Evolutionary conservation across 1,140 invertebrate species (phyloP), one percentile per base, ranked within the genome.

Genomic region (Dinoponera quadriceps): DNA sequence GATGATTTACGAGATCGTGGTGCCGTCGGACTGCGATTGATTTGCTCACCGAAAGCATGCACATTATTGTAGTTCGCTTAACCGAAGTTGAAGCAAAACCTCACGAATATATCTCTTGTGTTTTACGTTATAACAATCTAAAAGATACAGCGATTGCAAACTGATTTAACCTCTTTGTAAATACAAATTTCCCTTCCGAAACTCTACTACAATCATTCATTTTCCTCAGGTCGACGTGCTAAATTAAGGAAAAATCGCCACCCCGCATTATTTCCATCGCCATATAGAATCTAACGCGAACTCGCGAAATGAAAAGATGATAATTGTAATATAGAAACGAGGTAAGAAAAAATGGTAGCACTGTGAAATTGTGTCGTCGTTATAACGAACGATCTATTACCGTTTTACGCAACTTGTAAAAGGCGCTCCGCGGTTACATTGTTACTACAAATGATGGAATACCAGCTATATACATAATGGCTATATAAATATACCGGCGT

Each of bases 1-100:
- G 38, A 66, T 82, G 83, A 88, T 81, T 88, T 88, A 86, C 74
- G 82, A 86, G 82, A 48, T 88, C 85, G 82, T 55, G 69, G 48
- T 77, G 69, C 68, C 20, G 57, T 59, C 51, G 84, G 55, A 38
- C 84, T 78, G 54, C 69, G 71, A 44, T 86, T 73, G 51, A 60
- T 57, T 84, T 81, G 60, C 71, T 65, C 54, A 51, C 7, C n/a
- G 20, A n/a, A n/a, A 38, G 44, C 51, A 55, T 69, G n/a, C 60
- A 59, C 68, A 48, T 25, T 77, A 71, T 63, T 29, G 20, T 81
- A 62, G 74, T 51, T 74, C 29, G 73, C 60, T 48, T 72, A 59
- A 85, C 27, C 62, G 44, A 66, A 73, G 54, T 74, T 54, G 38
- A 38, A 57, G 51, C 51, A 22, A 78, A 78, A 44, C 54, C 20